Evolutionary conservation across 2,113 vertebrate species (phyloP).

Genomic region (human (Homo sapiens)): DNA sequence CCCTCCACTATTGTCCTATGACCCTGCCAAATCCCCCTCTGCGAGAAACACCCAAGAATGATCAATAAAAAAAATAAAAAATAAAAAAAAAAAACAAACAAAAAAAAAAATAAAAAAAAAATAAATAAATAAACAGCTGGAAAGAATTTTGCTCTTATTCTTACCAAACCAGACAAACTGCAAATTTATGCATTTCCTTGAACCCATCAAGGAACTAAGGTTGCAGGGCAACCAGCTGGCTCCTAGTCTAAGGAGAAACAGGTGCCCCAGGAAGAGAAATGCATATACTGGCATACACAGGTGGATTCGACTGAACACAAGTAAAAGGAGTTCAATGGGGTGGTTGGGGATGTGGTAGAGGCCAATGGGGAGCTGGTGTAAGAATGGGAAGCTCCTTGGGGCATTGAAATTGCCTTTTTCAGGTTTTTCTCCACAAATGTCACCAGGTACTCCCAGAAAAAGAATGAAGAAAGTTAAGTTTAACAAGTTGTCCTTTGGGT

Average conservation of each 20-base stretch:
- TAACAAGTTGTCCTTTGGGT: neutral
- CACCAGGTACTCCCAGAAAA: neutral
- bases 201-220: neutral
- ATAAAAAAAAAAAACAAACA: no score
- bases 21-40: no score
- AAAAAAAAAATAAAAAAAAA: no score
- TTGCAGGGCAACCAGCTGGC: neutral
- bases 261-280: neutral
- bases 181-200: neutral
- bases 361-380: neutral
- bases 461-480: neutral
- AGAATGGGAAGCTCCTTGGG: neutral
- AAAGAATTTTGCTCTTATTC: neutral
- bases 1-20: no score
- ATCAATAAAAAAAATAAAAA: no score
- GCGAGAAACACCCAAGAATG: no score
- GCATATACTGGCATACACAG: neutral
- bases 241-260: neutral
- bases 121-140: neutral
- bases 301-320: neutral
- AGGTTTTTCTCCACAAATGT: neutral
- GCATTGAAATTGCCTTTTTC: neutral
- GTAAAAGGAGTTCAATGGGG: neutral
- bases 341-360: neutral
- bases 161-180: neutral